These are phyloP conservation scores for Tromatobia lineatoria DNA, from an alignment of 2,888 invertebrate genomes.

Conservation along the genomic window DNA sequence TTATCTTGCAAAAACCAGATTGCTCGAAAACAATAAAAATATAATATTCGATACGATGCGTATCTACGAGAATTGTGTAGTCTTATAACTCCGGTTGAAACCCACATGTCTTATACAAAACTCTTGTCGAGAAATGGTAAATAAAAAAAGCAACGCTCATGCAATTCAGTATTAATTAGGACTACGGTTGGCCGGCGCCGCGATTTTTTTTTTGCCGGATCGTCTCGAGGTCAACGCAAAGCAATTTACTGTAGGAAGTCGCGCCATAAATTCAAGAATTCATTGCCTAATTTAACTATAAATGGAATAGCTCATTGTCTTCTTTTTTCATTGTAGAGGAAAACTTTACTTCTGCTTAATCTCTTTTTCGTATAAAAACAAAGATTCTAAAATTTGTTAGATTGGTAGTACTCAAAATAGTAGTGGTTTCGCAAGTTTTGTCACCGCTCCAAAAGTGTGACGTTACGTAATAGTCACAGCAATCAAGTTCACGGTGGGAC, in stretches of 20 bases:
- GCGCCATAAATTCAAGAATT: constrained; percentile 10
- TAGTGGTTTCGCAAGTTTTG: constrained; percentile 70
- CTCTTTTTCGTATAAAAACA: background rate
- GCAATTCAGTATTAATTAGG: constrained; percentile 35
- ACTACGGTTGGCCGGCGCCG: background rate
- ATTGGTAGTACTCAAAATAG: constrained; percentile 62
- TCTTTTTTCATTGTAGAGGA: background rate
- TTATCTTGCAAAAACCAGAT: no score
- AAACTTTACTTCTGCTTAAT: background rate
- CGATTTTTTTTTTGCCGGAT: constrained; percentile 19
- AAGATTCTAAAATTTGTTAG: constrained; percentile 29
- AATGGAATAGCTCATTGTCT: background rate
- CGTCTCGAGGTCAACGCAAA: constrained; percentile 43
- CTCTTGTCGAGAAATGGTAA: background rate
- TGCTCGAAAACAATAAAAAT: no score
- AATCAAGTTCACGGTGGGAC: constrained; percentile 74
- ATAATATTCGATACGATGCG: no score
- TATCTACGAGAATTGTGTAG: no score
- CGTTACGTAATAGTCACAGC: constrained; percentile 68
- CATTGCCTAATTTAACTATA: constrained; percentile 7
- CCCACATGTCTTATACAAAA: background rate
- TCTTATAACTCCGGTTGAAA: no score
- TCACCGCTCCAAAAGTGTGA: constrained; percentile 69
- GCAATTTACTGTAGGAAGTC: constrained; percentile 12
- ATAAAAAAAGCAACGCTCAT: background rate